Conservation (phyloP, 2,113 vertebrate species). For the Bostrychus sinensis region DNA sequence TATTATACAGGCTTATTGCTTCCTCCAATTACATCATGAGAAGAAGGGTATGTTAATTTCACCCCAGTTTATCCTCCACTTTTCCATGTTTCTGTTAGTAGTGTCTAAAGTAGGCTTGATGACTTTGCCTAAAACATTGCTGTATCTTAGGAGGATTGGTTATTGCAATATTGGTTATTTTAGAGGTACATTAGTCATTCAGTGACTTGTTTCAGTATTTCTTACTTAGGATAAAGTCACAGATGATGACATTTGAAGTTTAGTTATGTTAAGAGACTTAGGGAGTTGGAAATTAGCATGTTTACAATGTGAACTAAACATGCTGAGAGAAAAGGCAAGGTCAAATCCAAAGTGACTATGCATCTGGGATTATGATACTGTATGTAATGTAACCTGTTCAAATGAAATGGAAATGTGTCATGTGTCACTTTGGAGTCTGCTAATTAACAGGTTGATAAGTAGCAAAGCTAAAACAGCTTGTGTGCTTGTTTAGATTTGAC, state of each 20-base stretch:
- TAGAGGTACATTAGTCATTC: not conserved
- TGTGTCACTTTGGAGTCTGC: conserved; percentile 7
- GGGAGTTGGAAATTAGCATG: conserved; percentile 8
- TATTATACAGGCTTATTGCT: conserved; percentile 11
- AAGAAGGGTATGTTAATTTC: conserved; percentile 18
- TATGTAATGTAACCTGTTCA: not conserved
- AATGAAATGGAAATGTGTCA: conserved; percentile 17
- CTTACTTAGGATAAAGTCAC: not conserved
- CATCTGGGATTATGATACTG: conserved; percentile 28
- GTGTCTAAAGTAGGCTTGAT: not conserved
- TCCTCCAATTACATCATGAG: conserved; percentile 5
- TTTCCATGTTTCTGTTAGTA: conserved; percentile 3
- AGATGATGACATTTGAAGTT: not conserved
- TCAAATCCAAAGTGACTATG: conserved; percentile 27
- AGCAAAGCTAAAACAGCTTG: not conserved
- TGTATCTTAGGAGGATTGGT: not conserved
- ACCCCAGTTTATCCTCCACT: conserved; percentile 10
- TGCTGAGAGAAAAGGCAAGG: not conserved
- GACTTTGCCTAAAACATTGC: not conserved
- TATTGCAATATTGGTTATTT: not conserved
- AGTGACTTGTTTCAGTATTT: not conserved
- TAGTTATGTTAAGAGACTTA: not conserved
- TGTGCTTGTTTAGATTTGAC: not conserved
- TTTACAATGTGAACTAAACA: not conserved
- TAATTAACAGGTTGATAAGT: not conserved